Base-by-base conservation (phyloP, 2,797 vertebrate species). In the Nannoperca australis region DNA sequence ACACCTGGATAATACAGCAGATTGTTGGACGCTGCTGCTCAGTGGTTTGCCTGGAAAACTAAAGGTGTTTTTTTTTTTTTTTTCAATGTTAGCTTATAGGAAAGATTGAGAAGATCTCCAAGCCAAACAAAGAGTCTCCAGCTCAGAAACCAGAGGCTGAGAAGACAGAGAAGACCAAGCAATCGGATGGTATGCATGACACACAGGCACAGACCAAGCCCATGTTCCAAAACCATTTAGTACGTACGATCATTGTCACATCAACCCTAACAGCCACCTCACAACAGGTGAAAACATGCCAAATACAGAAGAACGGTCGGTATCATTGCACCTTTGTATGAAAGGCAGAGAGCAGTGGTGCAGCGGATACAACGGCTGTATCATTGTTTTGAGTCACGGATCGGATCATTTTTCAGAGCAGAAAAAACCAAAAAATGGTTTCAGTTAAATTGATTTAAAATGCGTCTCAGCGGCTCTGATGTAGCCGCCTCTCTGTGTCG, bases 71-170 rank as follows among this genome's bases (percentile, higher is more conserved):
- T 20, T 63, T 1, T 58, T 0, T 50, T 17, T 78, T 78, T 8
- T 27, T 20, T 49, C 32, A 10, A 59, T 38, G 22, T 55, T 50
- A 96, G 94, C 8, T 82, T 7, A n/a, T 79, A 13, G 93, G 90
- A 24, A 96, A 95, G 84, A 71, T 78, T 49, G 95, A 96, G 51
- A 96, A 95, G 91, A 85, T 89, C 65, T 10, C 80, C 15, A 98
- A 96, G 86, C 60, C 94, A 34, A 76, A 82, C 67, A 97, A 95
- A 92, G 97, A 97, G 83, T 94, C 84, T 49, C 85, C 90, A 14
- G 95, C 85, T 66, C 97, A 95, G 90, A 97, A 90, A 67, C n/a
- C 88, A 63, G 97, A 98, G 7, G 36, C 85, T 2, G 96, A 97
- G 76, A 98, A 95, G 87, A 93, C 94, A 8, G 97, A 97, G 64